Evolutionary conservation across 35 echinoderm and acorn worm genomes (phyloP).

Genomic region (Ophiothrix spiculata): DNA sequence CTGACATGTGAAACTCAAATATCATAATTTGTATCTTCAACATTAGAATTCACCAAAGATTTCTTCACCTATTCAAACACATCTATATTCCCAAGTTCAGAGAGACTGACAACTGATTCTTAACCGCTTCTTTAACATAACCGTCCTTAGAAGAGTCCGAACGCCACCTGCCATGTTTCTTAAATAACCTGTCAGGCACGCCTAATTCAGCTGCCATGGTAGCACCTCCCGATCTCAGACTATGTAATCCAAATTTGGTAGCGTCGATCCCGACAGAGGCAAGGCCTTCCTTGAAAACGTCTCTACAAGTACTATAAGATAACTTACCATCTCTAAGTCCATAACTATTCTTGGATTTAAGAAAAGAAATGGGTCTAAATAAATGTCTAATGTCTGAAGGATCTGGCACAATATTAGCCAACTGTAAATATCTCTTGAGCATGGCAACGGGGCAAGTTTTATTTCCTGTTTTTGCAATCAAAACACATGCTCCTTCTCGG

Average conservation of each 20-base stretch:
- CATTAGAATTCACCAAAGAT: not conserved
- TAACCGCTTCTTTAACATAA: slow-evolving; percentile 36
- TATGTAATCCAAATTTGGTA: slow-evolving; percentile 32
- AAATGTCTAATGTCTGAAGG: not conserved
- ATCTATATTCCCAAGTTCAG: slow-evolving; percentile 17
- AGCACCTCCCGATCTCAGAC: slow-evolving; percentile 40
- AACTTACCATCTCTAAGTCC: not conserved
- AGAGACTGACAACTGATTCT: slow-evolving; percentile 20
- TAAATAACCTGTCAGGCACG: slow-evolving; percentile 37
- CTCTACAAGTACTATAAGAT: slow-evolving; percentile 38
- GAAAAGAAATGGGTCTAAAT: slow-evolving; percentile 5
- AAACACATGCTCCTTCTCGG: slow-evolving; percentile 29
- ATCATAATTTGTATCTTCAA: not conserved
- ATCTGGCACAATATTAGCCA: not conserved
- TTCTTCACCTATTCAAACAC: no score
- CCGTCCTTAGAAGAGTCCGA: slow-evolving; percentile 17
- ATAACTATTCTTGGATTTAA: not conserved
- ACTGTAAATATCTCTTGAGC: not conserved
- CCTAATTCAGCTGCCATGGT: slow-evolving; percentile 25
- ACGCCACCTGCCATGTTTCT: slow-evolving; percentile 37
- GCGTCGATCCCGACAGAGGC: not conserved
- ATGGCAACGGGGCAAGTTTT: slow-evolving; percentile 11
- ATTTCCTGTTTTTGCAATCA: not conserved
- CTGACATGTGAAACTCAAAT: not conserved
- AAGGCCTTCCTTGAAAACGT: slow-evolving; percentile 32